Percentiles rank a stretch among this genome's conserved stretches.
phyloP scores from a whole-genome alignment of 2,113 vertebrate genomes.

The Chlamydotis undulata region DNA sequence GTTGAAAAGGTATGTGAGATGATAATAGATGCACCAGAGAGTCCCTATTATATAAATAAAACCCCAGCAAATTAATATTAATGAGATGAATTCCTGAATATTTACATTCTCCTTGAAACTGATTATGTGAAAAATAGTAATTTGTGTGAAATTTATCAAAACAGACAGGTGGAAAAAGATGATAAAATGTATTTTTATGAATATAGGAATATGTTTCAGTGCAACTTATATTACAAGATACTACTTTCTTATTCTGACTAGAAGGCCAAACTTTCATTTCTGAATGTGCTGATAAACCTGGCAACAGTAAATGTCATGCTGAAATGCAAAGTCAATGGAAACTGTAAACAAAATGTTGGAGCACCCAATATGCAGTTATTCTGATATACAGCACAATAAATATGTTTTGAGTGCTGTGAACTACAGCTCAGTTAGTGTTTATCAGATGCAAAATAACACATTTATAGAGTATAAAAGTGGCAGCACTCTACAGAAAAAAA shows the following conservation, averaged over 20 bases:
- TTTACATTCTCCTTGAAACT: conserved; percentile 38
- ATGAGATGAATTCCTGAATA: conserved; percentile 18
- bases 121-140: conserved; percentile 27
- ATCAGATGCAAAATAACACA: neutral
- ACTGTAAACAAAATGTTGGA: neutral
- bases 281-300: neutral
- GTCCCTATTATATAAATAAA: conserved; percentile 11
- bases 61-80: conserved; percentile 6
- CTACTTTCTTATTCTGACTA: neutral
- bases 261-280: conserved; percentile 19
- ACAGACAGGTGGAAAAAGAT: conserved; percentile 25
- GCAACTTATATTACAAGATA: neutral
- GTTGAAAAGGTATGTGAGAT: conserved; percentile 2
- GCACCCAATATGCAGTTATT: neutral
- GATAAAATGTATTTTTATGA: conserved; percentile 20
- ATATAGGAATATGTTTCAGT: neutral
- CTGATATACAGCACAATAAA: neutral
- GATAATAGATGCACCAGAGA: conserved; percentile 33
- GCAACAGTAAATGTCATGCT: neutral
- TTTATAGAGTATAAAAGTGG: neutral
- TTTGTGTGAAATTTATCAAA: conserved; percentile 33
- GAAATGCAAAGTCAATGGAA: conserved; percentile 21
- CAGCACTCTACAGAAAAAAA: neutral
- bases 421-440: neutral
- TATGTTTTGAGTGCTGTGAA: neutral